Percentiles rank a stretch among this genome's conserved stretches.
Evolutionary conservation across 1,140 invertebrate genomes (phyloP).

Genomic region (Solenopsis invicta): DNA sequence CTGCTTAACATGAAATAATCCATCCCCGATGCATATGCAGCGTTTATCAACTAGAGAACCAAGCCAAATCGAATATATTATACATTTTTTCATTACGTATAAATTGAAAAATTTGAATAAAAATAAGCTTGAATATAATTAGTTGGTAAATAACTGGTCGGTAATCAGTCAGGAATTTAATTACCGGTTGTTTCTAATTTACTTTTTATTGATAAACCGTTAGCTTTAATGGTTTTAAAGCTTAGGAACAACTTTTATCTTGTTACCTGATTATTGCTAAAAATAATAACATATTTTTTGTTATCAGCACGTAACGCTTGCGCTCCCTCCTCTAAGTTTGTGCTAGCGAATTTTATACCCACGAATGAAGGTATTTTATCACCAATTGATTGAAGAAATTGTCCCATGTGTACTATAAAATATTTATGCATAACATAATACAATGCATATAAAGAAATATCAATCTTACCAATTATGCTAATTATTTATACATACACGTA

Average conservation of each 20-base stretch:
- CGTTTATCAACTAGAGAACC: conserved; percentile 88
- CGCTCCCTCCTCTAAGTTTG: conserved; percentile 89
- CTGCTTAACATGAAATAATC: conserved; percentile 90
- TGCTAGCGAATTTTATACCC: conserved; percentile 92
- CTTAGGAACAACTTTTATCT: background rate
- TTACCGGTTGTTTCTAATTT: background rate
- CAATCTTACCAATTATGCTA: background rate
- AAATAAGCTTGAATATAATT: background rate
- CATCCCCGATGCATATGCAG: conserved; percentile 89
- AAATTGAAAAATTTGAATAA: conserved; percentile 8
- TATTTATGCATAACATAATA: background rate
- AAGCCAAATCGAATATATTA: conserved; percentile 10
- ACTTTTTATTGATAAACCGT: conserved; percentile 82
- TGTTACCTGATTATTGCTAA: conserved; percentile 85
- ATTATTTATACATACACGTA: background rate
- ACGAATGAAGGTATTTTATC: conserved; percentile 90
- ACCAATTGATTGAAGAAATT: conserved; percentile 89
- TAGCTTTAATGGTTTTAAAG: background rate
- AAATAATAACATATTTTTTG: conserved; percentile 88
- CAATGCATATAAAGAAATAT: background rate
- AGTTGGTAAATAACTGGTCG: background rate
- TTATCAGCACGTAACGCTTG: conserved; percentile 88
- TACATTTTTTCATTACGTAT: background rate
- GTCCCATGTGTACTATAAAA: conserved; percentile 91
- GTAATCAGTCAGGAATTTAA: background rate